phyloP scores from a whole-genome alignment of 2,888 invertebrate species.

The Spatulosminthurus flaviceps region DNA sequence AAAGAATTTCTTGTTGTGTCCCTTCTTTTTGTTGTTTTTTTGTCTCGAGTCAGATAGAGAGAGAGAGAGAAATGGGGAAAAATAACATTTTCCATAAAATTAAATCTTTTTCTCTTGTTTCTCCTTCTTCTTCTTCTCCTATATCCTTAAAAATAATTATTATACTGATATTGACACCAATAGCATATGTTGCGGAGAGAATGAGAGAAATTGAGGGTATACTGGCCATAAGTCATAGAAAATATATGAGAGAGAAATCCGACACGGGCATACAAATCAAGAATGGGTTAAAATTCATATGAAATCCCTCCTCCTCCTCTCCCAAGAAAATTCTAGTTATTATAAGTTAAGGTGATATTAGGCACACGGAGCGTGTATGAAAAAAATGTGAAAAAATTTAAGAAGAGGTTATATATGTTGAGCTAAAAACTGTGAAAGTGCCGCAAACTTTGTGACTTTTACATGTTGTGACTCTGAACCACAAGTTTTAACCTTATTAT shows the following conservation, averaged over 20 bases:
- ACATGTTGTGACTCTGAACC: background rate
- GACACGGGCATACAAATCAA: slow-evolving; percentile 26
- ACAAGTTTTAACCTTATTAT: slow-evolving; percentile 13
- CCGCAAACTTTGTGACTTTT: background rate
- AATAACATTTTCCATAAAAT: slow-evolving; percentile 25
- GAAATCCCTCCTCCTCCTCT: no score
- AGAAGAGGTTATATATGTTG: no score
- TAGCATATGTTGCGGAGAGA: background rate
- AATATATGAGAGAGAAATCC: slow-evolving; percentile 18
- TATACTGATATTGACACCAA: slow-evolving; percentile 14
- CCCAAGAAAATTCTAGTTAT: background rate
- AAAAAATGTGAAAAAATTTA: no score
- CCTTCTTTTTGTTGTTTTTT: no score
- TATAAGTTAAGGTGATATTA: no score
- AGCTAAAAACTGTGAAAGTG: no score
- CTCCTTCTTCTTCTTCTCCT: no score
- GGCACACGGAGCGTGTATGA: no score
- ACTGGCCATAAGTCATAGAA: background rate
- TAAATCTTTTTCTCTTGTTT: background rate
- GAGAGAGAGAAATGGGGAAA: no score
- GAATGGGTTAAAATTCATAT: background rate
- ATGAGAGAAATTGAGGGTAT: slow-evolving; percentile 1
- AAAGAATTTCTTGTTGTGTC: no score
- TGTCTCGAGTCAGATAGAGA: no score
- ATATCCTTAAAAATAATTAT: background rate